These are phyloP conservation scores for Peromyscus nudipes DNA, from an alignment of 2,797 vertebrate genomes.

Conservation along the genomic window DNA sequence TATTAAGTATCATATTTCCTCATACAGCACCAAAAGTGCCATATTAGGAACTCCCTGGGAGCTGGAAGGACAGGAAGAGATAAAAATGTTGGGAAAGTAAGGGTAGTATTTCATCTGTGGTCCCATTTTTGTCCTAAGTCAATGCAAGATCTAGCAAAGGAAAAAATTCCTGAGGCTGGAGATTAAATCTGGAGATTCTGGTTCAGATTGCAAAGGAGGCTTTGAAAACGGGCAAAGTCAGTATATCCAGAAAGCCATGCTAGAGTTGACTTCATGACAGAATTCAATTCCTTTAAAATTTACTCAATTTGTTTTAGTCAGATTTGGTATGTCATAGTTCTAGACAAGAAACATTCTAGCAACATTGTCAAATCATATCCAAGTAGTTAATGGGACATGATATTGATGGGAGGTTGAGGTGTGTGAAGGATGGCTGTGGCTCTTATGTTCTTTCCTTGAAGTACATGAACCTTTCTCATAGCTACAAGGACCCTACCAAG, in stretches of 20 bases:
- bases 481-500: constrained; percentile 27
- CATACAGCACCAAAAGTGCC: neutral
- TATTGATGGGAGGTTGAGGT: neutral
- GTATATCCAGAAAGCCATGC: neutral
- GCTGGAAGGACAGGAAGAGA: neutral
- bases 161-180: constrained; percentile 65
- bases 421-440: neutral
- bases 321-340: constrained; percentile 92
- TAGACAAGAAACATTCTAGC: constrained; percentile 96
- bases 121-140: constrained; percentile 64
- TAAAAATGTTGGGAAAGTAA: neutral
- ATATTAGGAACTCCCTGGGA: neutral
- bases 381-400: constrained; percentile 86
- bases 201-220: neutral
- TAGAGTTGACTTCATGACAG: neutral
- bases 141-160: constrained; percentile 64
- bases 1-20: constrained; percentile 18
- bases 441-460: neutral
- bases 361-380: constrained; percentile 95
- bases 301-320: constrained; percentile 23
- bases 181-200: neutral
- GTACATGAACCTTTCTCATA: neutral
- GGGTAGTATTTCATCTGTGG: neutral
- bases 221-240: neutral
- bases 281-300: constrained; percentile 25